phyloP scores from a whole-genome alignment of 2,888 invertebrate species.

The Macrophya annulata region DNA sequence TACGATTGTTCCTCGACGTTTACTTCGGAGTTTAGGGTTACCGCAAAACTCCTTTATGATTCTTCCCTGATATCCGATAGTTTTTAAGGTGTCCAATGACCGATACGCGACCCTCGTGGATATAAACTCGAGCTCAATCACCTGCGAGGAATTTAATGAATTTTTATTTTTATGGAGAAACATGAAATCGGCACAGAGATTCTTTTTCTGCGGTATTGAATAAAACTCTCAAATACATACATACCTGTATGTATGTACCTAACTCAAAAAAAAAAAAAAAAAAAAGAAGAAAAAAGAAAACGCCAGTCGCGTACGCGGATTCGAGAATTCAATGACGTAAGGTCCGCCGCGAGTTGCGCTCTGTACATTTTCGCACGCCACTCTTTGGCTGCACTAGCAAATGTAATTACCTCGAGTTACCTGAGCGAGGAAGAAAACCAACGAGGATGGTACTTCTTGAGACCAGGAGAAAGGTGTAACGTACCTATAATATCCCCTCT shows the following conservation, averaged over 20 bases:
- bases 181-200: neutral
- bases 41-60: neutral
- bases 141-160: slow-evolving; percentile 19
- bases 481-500: neutral
- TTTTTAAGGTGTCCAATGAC: slow-evolving; percentile 38
- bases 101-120: neutral
- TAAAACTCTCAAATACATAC: neutral
- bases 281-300: neutral
- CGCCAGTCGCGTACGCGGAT: neutral
- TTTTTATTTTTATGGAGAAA: neutral
- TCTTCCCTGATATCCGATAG: slow-evolving; percentile 42
- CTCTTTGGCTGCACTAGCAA: neutral
- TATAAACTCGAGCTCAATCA: neutral
- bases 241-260: neutral
- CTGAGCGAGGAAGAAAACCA: slow-evolving; percentile 26
- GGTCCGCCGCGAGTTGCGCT: slow-evolving; percentile 13
- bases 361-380: slow-evolving; percentile 50
- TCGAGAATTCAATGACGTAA: slow-evolving; percentile 28
- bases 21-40: slow-evolving; percentile 25
- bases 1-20: slow-evolving; percentile 17
- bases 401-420: slow-evolving; percentile 51
- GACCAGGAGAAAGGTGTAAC: slow-evolving; percentile 52
- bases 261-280: neutral
- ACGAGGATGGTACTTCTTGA: slow-evolving; percentile 30
- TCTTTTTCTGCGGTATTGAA: neutral